phyloP scores from a whole-genome alignment of 1,140 invertebrate genomes.

The Andrena cerasifolii region DNA sequence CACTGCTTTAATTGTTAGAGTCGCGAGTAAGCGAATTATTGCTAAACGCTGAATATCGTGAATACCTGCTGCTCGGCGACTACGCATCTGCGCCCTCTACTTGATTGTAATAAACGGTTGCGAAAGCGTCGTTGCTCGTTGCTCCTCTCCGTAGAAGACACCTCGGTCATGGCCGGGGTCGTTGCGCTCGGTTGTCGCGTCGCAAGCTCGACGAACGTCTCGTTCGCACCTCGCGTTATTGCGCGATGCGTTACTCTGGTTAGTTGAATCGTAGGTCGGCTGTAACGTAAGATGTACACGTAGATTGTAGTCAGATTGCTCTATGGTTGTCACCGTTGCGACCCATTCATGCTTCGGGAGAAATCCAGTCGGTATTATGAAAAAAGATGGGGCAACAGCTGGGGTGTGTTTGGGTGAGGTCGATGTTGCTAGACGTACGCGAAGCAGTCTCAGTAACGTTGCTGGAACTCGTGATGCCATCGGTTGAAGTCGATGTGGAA shows the following conservation, averaged over 20 bases:
- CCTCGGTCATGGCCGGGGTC: background rate
- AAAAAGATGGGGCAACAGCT: slow-evolving; percentile 6
- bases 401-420: background rate
- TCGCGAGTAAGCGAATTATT: slow-evolving; percentile 62
- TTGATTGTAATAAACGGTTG: slow-evolving; percentile 48
- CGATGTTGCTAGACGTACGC: slow-evolving; percentile 60
- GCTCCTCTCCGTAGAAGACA: slow-evolving; percentile 27
- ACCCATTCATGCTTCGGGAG: background rate
- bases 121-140: slow-evolving; percentile 57
- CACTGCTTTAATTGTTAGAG: slow-evolving; percentile 47
- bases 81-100: slow-evolving; percentile 24
- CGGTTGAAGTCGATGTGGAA: slow-evolving; percentile 99
- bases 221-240: background rate
- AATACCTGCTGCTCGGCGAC: slow-evolving; percentile 35
- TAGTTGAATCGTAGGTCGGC: slow-evolving; percentile 2
- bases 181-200: background rate
- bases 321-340: background rate
- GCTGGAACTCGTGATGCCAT: slow-evolving; percentile 99
- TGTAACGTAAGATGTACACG: background rate
- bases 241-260: background rate
- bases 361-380: slow-evolving; percentile 30
- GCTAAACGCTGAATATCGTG: slow-evolving; percentile 58
- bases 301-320: background rate
- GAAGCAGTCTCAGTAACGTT: slow-evolving; percentile 88
- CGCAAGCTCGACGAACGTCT: slow-evolving; percentile 2